A percentile compares a stretch with the other conserved stretches of the same genome.
Evolutionary conservation across 1,140 invertebrate species (phyloP).

Genomic region (Subanguina moxae): DNA sequence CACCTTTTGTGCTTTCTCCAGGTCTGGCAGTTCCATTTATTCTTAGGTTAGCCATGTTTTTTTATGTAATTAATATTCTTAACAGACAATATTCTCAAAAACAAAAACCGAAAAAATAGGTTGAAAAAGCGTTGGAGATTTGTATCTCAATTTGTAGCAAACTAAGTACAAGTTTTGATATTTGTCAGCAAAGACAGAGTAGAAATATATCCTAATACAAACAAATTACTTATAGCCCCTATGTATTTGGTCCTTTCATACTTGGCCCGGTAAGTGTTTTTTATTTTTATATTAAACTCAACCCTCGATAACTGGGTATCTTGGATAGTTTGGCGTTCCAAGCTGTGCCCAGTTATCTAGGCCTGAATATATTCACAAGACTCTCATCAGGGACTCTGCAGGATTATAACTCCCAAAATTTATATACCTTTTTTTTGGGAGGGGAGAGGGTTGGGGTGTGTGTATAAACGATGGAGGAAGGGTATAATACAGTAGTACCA

Average conservation of each 20-base stretch:
- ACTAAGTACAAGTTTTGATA: neutral
- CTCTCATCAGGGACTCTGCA: too few species aligned
- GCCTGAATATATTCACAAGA: too few species aligned
- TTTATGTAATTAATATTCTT: neutral
- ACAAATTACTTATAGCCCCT: slow-evolving; percentile 17
- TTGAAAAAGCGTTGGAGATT: too few species aligned
- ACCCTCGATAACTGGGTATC: neutral
- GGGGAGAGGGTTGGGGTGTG: too few species aligned
- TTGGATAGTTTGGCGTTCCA: too few species aligned
- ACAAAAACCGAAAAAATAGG: neutral
- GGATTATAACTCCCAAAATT: too few species aligned
- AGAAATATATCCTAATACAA: too few species aligned
- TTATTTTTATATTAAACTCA: slow-evolving; percentile 2
- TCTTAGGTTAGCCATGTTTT: neutral
- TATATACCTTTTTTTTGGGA: too few species aligned
- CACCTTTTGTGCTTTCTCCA: slow-evolving; percentile 23
- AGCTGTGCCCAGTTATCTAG: too few species aligned
- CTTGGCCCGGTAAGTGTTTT: slow-evolving; percentile 22
- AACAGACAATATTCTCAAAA: neutral
- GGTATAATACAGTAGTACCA: too few species aligned
- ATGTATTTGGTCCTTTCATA: slow-evolving; percentile 36
- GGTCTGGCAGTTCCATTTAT: slow-evolving; percentile 29
- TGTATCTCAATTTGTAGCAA: neutral
- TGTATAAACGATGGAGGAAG: too few species aligned
- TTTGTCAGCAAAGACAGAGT: too few species aligned